Evolutionary conservation across 30 jellyfish, hydroid and myxozoan genomes (phyloP), one percentile per base, ranked within the genome.

Genomic region (Hydractinia symbiolongicarpus): DNA sequence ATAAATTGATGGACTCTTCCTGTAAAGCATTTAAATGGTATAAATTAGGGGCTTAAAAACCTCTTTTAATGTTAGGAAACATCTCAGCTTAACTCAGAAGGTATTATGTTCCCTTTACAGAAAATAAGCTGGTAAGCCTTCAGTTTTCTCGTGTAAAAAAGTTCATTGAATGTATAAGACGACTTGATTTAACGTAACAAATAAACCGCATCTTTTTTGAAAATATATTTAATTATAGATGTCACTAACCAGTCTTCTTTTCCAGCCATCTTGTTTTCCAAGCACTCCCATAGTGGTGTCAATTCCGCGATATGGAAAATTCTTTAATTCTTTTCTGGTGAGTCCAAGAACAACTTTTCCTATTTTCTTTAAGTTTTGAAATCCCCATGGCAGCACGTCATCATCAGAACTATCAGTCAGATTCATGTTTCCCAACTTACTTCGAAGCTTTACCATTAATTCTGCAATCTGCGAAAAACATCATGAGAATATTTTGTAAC

Each of bases 251-350:
- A 82, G 90, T 55, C 96, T 91, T 61, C 96, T 84, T 76, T 88
- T 79, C 96, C 96, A 89, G 49, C 95, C 96, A 10, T 81, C 67
- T 30, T 89, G 95, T 67, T 84, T 79, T 8, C 96, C 96, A 80
- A 89, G 84, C 52, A 80, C 96, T 62, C 79, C 95, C 30, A 74
- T 17, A 9, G 95, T 73, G 52, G 76, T 85, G 70, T 89, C 96
- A 7, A 89, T 83, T 58, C 91, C 96, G 16, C 90, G 73, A 4
- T 83, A 82, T 66, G 96, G 96, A 53, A 89, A 89, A 5, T 73
- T 76, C 70, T 74, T 78, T 67, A 84, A 67, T 70, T 89, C 96
- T 40, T 89, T 69, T 55, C 82, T 72, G 15, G 96, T 83, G 53
- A 89, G 68, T 8, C 95, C 96, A 15, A 83, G 83, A 14, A 89